These are phyloP conservation scores for Flexamia atlantica DNA, from an alignment of 2,888 invertebrate genomes.

Conservation along the genomic window DNA sequence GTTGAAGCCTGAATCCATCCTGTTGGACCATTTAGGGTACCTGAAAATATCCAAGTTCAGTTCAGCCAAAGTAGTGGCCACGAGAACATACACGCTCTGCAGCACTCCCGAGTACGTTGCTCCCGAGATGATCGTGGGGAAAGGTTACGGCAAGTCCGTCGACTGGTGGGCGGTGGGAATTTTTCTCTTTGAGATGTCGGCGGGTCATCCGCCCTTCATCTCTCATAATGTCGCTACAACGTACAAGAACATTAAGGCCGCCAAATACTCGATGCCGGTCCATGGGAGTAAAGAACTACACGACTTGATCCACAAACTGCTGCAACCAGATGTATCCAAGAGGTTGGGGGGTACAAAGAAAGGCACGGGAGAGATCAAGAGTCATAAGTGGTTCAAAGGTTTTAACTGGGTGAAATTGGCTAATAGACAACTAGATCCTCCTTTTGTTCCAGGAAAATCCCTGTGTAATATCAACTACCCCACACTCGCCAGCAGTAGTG, in stretches of 20 bases:
- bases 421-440: slow-evolving; percentile 82
- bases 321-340: slow-evolving; percentile 89
- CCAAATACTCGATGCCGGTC: slow-evolving; percentile 91
- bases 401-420: slow-evolving; percentile 91
- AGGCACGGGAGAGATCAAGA: slow-evolving; percentile 92
- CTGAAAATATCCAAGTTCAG: slow-evolving; percentile 93
- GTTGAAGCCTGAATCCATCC: slow-evolving; percentile 94
- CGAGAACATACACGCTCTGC: slow-evolving; percentile 78
- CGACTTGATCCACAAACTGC: slow-evolving; percentile 88
- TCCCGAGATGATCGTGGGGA: slow-evolving; percentile 80
- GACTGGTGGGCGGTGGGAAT: slow-evolving; percentile 99
- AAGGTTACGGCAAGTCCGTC: slow-evolving; percentile 95
- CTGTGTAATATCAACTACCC: neutral
- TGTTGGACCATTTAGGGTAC: slow-evolving; percentile 87
- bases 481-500: neutral
- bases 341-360: slow-evolving; percentile 91
- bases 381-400: slow-evolving; percentile 91
- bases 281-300: slow-evolving; percentile 90
- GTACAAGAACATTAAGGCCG: slow-evolving; percentile 95
- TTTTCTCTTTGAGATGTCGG: slow-evolving; percentile 92
- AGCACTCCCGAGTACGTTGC: slow-evolving; percentile 81
- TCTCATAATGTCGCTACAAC: slow-evolving; percentile 95
- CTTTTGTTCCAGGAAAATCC: slow-evolving; percentile 78
- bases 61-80: slow-evolving; percentile 86
- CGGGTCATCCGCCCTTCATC: slow-evolving; percentile 96